Base-by-base conservation (phyloP, 2,888 invertebrate genomes). In the Drosophila parthenogenetica region DNA sequence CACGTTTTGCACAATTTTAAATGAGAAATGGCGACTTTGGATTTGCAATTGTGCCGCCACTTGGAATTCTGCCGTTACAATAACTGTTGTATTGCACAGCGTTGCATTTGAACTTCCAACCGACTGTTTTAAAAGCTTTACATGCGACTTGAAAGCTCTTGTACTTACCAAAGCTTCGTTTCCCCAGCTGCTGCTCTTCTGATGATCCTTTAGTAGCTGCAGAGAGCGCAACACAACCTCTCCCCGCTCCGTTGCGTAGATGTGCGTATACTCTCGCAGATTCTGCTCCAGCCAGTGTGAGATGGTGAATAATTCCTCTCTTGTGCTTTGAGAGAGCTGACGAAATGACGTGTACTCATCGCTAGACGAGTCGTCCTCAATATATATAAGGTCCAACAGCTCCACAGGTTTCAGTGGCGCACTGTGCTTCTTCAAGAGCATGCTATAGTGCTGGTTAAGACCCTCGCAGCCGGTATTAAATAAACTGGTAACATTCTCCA, bases 381-480 rank as follows among this genome's bases (percentile, higher is more conserved):
- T 94, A 73, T 96, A 95, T 39, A 98, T 96, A 86, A 97, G 94
- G 90, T 98, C 98, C 89, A 98, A 93, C 10, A 99, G 94, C n/a
- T 96, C 94, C 2, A 98, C 96, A 0, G 98, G 96, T 17, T 97
- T 94, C 58, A 98, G 93, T 0, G 89, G 86, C 73, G 96, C 95
- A 64, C 97, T 98, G 92, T 98, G 96, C 70, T 97, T 95, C 71
- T 95, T 95, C 40, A 99, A 92, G 67, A 98, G 93, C 79, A 96
- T 96, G 81, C 97, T 96, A 91, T 98, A 98, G 81, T 99, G 98
- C 66, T 95, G 94, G 89, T 97, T 97, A 48, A 99, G 92, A 67
- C 97, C 95, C 80, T 96, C 95, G 58, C 97, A 96, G 2, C 98
- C 98, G 78, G 95, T 94, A 81, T 95, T 96, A 84, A 96, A 97